Conservation (phyloP, 64 coral and sea anemone genomes). For the Stichodactyla mertensii region DNA sequence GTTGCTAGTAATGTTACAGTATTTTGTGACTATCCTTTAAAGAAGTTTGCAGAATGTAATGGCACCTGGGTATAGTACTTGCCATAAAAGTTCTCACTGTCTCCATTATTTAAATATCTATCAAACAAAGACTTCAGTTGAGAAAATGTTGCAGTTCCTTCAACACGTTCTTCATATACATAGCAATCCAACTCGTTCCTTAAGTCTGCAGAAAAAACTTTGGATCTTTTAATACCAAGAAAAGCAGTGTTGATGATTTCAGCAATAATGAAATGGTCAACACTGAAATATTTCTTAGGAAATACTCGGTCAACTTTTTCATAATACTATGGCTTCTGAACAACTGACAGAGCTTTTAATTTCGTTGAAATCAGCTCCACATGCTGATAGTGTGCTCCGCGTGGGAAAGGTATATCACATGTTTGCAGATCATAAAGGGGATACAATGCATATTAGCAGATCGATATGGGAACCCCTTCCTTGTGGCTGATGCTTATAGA, state of each 20-base stretch:
- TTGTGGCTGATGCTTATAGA: conserved; percentile 33
- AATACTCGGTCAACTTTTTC: too few species aligned
- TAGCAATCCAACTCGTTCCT: conserved; percentile 31
- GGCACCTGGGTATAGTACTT: conserved; percentile 44
- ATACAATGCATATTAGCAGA: conserved; percentile 26
- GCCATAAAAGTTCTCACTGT: conserved; percentile 43
- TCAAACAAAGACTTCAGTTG: conserved; percentile 42
- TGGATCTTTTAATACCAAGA: background rate
- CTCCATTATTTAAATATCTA: conserved; percentile 38
- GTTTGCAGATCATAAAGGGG: too few species aligned
- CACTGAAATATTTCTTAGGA: too few species aligned
- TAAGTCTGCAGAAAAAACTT: background rate
- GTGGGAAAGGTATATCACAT: too few species aligned
- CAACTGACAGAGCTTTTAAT: too few species aligned
- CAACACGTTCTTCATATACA: background rate
- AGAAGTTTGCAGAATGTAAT: conserved; percentile 54
- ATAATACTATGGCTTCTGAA: too few species aligned
- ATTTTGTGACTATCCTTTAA: conserved; percentile 48
- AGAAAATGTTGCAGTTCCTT: background rate
- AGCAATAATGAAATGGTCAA: background rate
- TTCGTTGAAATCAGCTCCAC: too few species aligned
- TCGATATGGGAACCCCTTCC: conserved; percentile 46
- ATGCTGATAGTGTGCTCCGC: too few species aligned
- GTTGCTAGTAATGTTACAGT: too few species aligned
- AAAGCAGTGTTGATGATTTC: background rate